A percentile compares a stretch with the other conserved stretches of the same genome.
phyloP scores from a whole-genome alignment of 2,888 invertebrate genomes.

The Athripsodes cinereus region DNA sequence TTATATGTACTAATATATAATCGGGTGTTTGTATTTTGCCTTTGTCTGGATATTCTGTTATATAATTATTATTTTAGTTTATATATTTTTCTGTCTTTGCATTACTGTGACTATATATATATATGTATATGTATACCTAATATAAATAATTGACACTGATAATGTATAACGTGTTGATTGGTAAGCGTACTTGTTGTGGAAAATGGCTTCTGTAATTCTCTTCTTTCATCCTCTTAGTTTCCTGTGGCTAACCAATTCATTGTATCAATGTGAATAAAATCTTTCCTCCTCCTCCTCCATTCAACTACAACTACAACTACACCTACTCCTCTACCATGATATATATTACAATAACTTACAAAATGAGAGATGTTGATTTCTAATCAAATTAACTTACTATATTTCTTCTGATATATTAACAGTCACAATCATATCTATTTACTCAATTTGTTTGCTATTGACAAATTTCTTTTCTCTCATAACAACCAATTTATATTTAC shows the following conservation, averaged over 20 bases:
- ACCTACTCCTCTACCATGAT: too few relatives aligned
- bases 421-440: too few relatives aligned
- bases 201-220: conserved; percentile 14
- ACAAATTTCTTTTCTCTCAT: background rate
- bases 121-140: background rate
- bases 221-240: background rate
- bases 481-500: background rate
- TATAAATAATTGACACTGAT: background rate
- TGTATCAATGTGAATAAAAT: background rate
- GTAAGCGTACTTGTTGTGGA: conserved; percentile 14
- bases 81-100: conserved; percentile 11
- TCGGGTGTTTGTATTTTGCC: conserved; percentile 29
- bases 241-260: conserved; percentile 1
- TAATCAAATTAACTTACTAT: too few relatives aligned
- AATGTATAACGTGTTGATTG: background rate
- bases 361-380: too few relatives aligned
- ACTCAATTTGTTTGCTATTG: too few relatives aligned
- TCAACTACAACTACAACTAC: too few relatives aligned
- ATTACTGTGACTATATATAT: conserved; percentile 14
- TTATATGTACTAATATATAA: conserved; percentile 5
- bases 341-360: too few relatives aligned
- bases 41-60: conserved; percentile 29
- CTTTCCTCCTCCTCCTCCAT: background rate
- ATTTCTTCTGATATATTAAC: too few relatives aligned
- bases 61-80: conserved; percentile 6